phyloP scores from a whole-genome alignment of 2,888 invertebrate species.

The Arenicola marina region DNA sequence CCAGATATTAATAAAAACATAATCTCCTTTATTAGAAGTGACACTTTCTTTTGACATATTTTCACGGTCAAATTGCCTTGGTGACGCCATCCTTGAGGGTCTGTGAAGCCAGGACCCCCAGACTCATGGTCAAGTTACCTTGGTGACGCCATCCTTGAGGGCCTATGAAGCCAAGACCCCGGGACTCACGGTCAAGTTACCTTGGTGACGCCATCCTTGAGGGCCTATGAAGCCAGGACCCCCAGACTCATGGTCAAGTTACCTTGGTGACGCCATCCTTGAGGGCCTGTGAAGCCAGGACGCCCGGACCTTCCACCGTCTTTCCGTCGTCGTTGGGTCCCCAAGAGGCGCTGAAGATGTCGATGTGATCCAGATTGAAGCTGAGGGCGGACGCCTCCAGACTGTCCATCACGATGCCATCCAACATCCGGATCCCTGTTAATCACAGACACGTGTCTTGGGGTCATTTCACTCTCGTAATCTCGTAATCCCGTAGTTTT shows the following conservation, averaged over 20 bases:
- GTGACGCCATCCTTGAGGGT: too few species aligned
- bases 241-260: constrained; percentile 82
- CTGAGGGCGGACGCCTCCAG: constrained; percentile 84
- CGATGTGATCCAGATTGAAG: constrained; percentile 76
- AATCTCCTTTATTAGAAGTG: too few species aligned
- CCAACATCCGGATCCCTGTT: constrained; percentile 80
- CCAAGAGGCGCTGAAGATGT: constrained; percentile 92
- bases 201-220: constrained; percentile 75
- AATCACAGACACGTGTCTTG: background rate
- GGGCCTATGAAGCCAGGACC: constrained; percentile 74
- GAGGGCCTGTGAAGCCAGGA: constrained; percentile 77
- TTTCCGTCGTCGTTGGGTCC: constrained; percentile 89
- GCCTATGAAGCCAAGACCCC: too few species aligned
- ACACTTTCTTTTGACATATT: too few species aligned
- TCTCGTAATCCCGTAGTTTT: too few species aligned
- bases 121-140: too few species aligned
- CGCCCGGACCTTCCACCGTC: constrained; percentile 86
- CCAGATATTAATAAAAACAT: too few species aligned
- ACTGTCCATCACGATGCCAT: constrained; percentile 83
- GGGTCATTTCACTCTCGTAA: background rate
- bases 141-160: too few species aligned
- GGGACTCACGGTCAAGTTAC: too few species aligned
- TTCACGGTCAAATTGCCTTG: too few species aligned
- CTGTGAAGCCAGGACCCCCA: too few species aligned
- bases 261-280: constrained; percentile 76